A percentile compares a stretch with the other conserved stretches of the same genome.
Evolutionary conservation across 2,113 vertebrate genomes (phyloP).

Genomic region (Notothenia rossii): DNA sequence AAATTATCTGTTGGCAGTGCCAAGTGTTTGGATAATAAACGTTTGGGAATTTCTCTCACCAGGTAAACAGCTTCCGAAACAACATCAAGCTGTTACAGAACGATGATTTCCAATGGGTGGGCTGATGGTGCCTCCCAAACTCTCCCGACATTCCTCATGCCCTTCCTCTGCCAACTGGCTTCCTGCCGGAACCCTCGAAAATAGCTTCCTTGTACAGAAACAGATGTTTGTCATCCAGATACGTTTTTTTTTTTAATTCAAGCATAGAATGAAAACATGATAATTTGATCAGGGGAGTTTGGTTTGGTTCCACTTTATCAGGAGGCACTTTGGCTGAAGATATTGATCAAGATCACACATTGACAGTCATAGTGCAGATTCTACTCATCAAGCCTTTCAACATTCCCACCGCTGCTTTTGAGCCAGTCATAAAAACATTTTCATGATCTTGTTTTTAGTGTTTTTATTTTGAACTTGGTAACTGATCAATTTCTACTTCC

Average conservation of each 20-base stretch:
- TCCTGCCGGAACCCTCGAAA: constrained; percentile 42
- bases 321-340: neutral
- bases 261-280: constrained; percentile 10
- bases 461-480: no score
- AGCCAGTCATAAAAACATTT: no score
- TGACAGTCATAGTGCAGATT: neutral
- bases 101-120: constrained; percentile 33
- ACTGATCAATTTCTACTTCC: no score
- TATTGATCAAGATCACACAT: constrained; percentile 29
- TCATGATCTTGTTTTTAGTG: no score
- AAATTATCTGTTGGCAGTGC: neutral
- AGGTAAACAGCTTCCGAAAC: constrained; percentile 29
- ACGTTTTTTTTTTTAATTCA: constrained; percentile 13
- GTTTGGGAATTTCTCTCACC: neutral
- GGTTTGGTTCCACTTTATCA: constrained; percentile 12
- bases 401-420: neutral
- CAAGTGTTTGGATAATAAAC: neutral
- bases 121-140: constrained; percentile 34
- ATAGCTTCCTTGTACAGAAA: constrained; percentile 46
- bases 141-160: constrained; percentile 50
- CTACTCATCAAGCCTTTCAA: neutral
- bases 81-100: constrained; percentile 10
- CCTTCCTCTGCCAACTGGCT: constrained; percentile 56
- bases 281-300: neutral
- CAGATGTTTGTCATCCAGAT: constrained; percentile 48